These are phyloP conservation scores for Lagopus muta DNA, from an alignment of 2,113 vertebrate genomes.

Conservation along the genomic window DNA sequence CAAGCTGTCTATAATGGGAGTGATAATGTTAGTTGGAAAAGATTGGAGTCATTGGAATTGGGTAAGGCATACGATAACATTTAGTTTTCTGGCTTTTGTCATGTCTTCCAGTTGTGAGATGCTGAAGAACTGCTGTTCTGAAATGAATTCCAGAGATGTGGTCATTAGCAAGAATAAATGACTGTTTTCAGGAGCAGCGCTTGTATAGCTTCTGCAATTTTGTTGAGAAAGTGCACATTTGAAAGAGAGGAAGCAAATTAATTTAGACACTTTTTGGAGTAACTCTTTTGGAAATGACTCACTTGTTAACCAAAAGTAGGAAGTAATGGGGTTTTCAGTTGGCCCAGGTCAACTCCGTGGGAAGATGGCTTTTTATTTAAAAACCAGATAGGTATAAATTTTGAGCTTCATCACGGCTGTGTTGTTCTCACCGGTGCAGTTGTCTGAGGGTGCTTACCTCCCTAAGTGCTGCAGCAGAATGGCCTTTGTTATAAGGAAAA, in stretches of 20 bases:
- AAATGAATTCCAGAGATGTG: not conserved
- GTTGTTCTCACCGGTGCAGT: not conserved
- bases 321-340: not conserved
- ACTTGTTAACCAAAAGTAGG: not conserved
- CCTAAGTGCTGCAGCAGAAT: not conserved
- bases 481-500: not conserved
- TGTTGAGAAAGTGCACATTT: not conserved
- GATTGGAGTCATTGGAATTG: rapidly evolving
- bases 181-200: not conserved
- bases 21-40: not conserved
- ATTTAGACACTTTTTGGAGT: not conserved
- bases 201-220: not conserved
- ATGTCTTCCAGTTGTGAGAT: not conserved
- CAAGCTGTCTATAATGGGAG: not conserved
- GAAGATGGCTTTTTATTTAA: not conserved
- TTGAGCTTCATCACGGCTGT: not conserved
- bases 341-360: not conserved
- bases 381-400: not conserved
- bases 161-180: not conserved
- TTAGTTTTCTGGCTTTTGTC: not conserved
- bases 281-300: not conserved
- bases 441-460: not conserved
- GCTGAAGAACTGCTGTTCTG: not conserved
- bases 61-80: not conserved
- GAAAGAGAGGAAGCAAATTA: not conserved